Conservation (phyloP, 2,113 vertebrate species). For the Anolis sagrei region DNA sequence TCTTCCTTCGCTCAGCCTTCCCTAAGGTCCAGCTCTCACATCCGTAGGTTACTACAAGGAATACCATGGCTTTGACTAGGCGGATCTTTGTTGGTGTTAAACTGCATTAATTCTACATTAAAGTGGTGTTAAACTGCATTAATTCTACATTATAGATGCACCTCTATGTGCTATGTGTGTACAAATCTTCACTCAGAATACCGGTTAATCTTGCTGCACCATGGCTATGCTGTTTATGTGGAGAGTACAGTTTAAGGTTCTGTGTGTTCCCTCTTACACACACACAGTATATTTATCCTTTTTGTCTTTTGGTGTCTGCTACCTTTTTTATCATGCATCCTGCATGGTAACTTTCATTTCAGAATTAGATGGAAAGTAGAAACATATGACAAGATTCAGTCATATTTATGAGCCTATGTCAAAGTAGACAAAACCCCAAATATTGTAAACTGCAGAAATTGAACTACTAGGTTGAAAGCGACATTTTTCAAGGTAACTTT, state of each 20-base stretch:
- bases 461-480: not conserved
- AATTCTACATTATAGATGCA: too few species aligned
- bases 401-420: not conserved
- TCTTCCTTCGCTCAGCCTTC: too few species aligned
- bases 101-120: too few species aligned
- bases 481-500: not conserved
- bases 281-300: not conserved
- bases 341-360: not conserved
- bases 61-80: too few species aligned
- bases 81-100: too few species aligned
- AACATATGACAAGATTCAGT: not conserved
- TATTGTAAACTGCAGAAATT: not conserved
- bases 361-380: not conserved
- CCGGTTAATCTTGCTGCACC: not conserved
- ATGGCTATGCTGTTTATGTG: too few species aligned
- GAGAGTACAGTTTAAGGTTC: not conserved
- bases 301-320: not conserved
- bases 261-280: too few species aligned
- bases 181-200: not conserved
- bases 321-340: slow-evolving; percentile 6
- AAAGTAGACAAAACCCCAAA: not conserved
- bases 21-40: too few species aligned
- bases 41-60: too few species aligned
- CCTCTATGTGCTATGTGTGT: not conserved
- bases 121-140: too few species aligned